Evolutionary conservation across 2,113 vertebrate genomes (phyloP).

Genomic region (Plecturocebus donacophilus): DNA sequence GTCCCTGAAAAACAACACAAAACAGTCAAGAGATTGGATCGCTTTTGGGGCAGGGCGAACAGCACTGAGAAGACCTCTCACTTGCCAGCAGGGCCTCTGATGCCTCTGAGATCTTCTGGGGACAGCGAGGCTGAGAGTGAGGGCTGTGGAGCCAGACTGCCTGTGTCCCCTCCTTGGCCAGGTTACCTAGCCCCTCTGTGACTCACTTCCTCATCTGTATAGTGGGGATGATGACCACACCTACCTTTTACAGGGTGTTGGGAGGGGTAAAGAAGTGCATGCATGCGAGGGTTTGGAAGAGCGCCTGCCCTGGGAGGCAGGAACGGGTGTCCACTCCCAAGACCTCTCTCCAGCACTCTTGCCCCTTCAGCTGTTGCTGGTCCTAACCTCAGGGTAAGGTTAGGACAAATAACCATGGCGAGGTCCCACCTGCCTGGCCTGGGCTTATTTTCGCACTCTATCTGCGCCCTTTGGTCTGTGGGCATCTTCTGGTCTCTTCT

Average conservation of each 20-base stretch:
- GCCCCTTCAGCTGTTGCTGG: background rate
- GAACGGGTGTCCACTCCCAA: no score
- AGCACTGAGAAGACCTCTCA: background rate
- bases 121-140: background rate
- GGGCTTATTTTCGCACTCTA: background rate
- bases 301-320: background rate
- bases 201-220: background rate
- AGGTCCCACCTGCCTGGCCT: background rate
- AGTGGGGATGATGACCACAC: background rate
- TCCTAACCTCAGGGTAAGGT: background rate
- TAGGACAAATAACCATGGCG: no score
- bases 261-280: background rate
- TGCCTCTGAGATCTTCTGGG: background rate
- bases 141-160: background rate
- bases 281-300: background rate
- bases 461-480: background rate
- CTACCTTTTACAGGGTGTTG: background rate
- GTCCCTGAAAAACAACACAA: background rate
- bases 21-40: background rate
- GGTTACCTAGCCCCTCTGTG: background rate
- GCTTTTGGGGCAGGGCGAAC: background rate
- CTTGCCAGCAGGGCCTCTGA: background rate
- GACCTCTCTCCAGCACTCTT: rapidly evolving
- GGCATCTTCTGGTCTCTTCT: background rate
- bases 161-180: background rate